phyloP scores from a whole-genome alignment of 2,888 invertebrate genomes.

The Abrostola triplasia region DNA sequence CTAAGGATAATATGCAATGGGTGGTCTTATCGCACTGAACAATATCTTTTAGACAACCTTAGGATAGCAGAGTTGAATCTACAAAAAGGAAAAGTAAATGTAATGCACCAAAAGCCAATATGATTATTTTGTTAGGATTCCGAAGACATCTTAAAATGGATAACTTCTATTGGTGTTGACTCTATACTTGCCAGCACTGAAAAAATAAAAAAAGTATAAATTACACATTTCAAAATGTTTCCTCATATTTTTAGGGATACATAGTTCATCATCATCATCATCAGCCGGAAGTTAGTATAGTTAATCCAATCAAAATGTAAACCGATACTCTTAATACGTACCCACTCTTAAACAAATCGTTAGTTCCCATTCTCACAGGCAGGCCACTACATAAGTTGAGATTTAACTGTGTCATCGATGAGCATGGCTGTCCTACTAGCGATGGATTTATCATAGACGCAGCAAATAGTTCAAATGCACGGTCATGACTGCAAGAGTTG shows the following conservation, averaged over 20 bases:
- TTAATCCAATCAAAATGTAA: not conserved
- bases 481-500: conserved; percentile 68
- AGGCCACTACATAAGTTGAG: conserved; percentile 65
- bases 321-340: conserved; percentile 45
- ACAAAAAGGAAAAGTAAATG: too few species aligned
- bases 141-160: not conserved
- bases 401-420: conserved; percentile 53
- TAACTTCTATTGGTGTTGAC: not conserved
- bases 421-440: conserved; percentile 65
- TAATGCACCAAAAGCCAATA: too few species aligned
- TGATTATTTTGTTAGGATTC: not conserved
- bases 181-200: not conserved
- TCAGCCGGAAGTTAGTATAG: too few species aligned
- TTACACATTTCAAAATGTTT: too few species aligned
- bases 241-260: not conserved
- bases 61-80: too few species aligned
- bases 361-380: conserved; percentile 64
- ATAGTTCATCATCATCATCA: too few species aligned
- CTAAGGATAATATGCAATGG: too few species aligned
- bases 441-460: conserved; percentile 61
- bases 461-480: conserved; percentile 70
- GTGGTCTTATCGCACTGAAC: too few species aligned
- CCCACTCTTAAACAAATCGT: conserved; percentile 62
- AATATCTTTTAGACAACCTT: too few species aligned
- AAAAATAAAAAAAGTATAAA: not conserved